Evolutionary conservation across 2,888 invertebrate genomes (phyloP).

Genomic region (Ceriagrion tenellum): DNA sequence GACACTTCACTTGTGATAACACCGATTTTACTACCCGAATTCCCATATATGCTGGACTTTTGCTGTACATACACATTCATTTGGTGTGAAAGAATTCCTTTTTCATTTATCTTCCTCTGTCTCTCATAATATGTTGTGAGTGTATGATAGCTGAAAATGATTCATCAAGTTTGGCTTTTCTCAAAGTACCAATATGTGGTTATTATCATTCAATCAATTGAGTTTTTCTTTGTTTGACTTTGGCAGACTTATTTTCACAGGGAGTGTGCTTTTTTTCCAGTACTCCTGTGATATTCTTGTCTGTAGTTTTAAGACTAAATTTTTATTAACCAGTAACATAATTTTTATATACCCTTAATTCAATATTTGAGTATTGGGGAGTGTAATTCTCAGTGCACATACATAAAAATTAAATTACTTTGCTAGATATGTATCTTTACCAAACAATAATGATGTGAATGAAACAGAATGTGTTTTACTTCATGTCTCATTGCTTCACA

Average conservation of each 20-base stretch:
- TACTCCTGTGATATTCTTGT: neutral
- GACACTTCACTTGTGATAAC: neutral
- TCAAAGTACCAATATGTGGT: neutral
- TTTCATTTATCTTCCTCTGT: neutral
- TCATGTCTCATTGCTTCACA: neutral
- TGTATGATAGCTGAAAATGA: neutral
- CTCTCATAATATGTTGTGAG: neutral
- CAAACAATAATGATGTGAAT: neutral
- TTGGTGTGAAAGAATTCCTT: neutral
- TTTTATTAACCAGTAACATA: constrained; percentile 53
- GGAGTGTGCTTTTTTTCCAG: neutral
- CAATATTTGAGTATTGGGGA: constrained; percentile 49
- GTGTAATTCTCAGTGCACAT: neutral
- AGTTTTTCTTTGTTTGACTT: neutral
- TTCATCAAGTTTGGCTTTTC: neutral
- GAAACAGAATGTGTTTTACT: neutral
- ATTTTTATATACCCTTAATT: neutral
- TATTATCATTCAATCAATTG: neutral
- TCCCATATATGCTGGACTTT: neutral
- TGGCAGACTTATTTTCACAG: neutral
- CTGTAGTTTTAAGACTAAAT: neutral
- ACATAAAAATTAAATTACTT: neutral
- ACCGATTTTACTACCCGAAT: neutral
- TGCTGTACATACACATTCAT: neutral
- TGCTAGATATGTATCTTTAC: neutral